Evolutionary conservation across 1,140 invertebrate genomes (phyloP).

Genomic region (Calephelis nemesis): DNA sequence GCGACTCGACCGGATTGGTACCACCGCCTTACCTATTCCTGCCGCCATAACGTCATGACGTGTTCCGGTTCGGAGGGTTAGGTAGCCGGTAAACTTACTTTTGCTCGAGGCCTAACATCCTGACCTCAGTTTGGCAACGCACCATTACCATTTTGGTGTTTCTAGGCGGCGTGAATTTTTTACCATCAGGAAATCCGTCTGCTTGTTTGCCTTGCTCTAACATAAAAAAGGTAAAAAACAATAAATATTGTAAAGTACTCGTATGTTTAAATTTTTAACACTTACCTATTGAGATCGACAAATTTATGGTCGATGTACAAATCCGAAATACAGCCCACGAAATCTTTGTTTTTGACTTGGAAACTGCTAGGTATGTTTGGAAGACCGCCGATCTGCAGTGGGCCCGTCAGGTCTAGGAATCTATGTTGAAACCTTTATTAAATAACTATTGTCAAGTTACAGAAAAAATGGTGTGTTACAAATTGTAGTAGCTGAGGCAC

Average conservation of each 20-base stretch:
- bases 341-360: conserved; percentile 91
- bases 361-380: conserved; percentile 90
- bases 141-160: no score
- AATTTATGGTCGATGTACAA: conserved; percentile 93
- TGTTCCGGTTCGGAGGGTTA: no score
- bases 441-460: conserved; percentile 7
- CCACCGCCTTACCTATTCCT: no score
- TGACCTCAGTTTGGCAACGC: no score
- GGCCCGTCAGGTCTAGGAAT: conserved; percentile 96
- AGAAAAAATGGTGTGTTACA: not conserved
- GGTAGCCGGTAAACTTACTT: no score
- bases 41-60: no score
- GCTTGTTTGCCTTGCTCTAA: no score
- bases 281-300: conserved; percentile 91
- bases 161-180: no score
- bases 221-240: not conserved
- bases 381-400: conserved; percentile 95
- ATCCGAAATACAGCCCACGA: conserved; percentile 94
- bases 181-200: no score
- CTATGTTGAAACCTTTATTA: conserved; percentile 58
- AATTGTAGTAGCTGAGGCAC: no score
- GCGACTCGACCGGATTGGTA: no score
- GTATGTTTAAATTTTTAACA: not conserved
- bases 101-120: no score
- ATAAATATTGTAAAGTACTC: not conserved